Percentiles rank a stretch among this genome's conserved stretches.
These are phyloP conservation scores for Druceiella hillmani DNA, from an alignment of 2,888 invertebrate genomes.

Conservation along the genomic window DNA sequence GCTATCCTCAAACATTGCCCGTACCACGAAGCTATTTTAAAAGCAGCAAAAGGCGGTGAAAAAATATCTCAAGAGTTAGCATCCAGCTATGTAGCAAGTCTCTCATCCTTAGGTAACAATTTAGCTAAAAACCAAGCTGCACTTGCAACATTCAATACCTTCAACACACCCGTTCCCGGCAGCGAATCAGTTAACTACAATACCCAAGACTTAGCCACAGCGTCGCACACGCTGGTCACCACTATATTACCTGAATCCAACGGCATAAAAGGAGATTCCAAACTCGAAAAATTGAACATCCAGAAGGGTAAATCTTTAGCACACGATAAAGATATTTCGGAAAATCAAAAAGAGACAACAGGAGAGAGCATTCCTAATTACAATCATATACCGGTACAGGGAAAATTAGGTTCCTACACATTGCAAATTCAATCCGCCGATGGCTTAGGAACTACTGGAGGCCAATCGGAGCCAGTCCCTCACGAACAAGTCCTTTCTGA, in stretches of 20 bases:
- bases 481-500: conserved; percentile 76
- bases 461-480: conserved; percentile 47
- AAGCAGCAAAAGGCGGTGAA: conserved; percentile 39
- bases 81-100: conserved; percentile 48
- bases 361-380: conserved; percentile 32
- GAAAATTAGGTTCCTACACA: conserved; percentile 61
- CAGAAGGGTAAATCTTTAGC: conserved; percentile 39
- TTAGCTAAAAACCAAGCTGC: conserved; percentile 42
- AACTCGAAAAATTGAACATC: conserved; percentile 25
- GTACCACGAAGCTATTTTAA: conserved; percentile 47
- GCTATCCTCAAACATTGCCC: conserved; percentile 49
- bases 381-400: conserved; percentile 46
- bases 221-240: conserved; percentile 36
- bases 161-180: conserved; percentile 31
- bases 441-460: conserved; percentile 34
- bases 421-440: conserved; percentile 72
- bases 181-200: conserved; percentile 33
- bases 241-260: conserved; percentile 31
- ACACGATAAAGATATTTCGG: conserved; percentile 41
- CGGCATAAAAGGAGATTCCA: conserved; percentile 30
- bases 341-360: conserved; percentile 34
- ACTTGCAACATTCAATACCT: conserved; percentile 31
- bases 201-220: conserved; percentile 33
- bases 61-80: conserved; percentile 46
- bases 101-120: conserved; percentile 47